Evolutionary conservation across 53 echinoderm and acorn worm genomes (phyloP), one percentile per base, ranked within the genome.

Genomic region (Astropecten irregularis): DNA sequence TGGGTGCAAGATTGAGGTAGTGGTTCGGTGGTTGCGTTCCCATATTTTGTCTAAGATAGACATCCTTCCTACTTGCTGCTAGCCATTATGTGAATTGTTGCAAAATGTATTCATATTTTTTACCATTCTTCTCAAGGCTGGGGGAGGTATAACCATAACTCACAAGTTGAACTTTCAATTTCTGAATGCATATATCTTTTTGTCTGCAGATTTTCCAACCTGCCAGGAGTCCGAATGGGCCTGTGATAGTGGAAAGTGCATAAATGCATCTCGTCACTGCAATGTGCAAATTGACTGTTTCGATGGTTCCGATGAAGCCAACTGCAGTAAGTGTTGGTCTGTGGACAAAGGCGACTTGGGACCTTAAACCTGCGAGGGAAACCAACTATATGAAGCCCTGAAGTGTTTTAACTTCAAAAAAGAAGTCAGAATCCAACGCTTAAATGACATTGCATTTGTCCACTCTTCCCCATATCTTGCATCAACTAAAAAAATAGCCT

Each of bases 311-410:
- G 87, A 87, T 58, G 87, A 87, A 81, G 0, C 4, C n/a, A 60
- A 46, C 29, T 87, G 87, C 65, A 57, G 87, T 87, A 87, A 81
- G 86, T 76, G 0, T 25, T 30, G 18, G n/a, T n/a, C n/a, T n/a
- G n/a, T n/a, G n/a, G n/a, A 18, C 9, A 6, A 15, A 23, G 22
- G 26, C 4, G 46, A 30, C 13, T 25, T 23, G 31, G 4, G 9
- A 15, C 13, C 13, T 29, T 0, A 27, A 31, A 11, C 15, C 1
- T 57, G 19, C 23, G n/a, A 19, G 13, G 10, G 9, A 6, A 21
- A 22, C 23, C 11, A 11, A 28, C 13, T 56, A 1, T 16, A 10
- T 21, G 10, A n/a, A n/a, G n/a, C n/a, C n/a, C n/a, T n/a, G n/a
- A n/a, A n/a, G n/a, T n/a, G n/a, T n/a, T n/a, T n/a, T n/a, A n/a